phyloP scores from a whole-genome alignment of 2,113 vertebrate genomes.

The Onychorhynchus coronatus region DNA sequence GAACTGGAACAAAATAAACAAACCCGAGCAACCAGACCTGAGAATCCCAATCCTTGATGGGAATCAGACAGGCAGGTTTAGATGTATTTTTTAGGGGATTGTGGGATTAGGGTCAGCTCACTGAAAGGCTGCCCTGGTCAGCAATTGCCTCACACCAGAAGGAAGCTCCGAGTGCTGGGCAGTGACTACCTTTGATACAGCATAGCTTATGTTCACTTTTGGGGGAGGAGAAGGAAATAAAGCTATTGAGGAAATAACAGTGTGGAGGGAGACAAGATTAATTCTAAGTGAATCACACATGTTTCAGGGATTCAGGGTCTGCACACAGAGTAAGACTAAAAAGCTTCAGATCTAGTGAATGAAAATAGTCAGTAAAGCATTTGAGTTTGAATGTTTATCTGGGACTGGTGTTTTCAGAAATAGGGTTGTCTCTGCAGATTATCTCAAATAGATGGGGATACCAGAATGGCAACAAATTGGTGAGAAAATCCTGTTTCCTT shows the following conservation, averaged over 20 bases:
- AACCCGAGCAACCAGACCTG: background rate
- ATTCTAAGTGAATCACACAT: background rate
- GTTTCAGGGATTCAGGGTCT: background rate
- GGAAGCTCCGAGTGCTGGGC: background rate
- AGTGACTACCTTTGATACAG: background rate
- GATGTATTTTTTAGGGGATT: background rate
- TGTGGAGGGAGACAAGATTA: background rate
- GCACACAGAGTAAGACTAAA: background rate
- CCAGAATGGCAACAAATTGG: background rate
- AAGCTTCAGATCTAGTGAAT: background rate
- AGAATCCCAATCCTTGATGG: slow-evolving; percentile 30
- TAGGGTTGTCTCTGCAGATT: background rate
- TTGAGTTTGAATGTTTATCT: background rate
- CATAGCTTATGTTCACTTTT: background rate
- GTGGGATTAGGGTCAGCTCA: background rate
- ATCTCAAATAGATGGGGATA: background rate
- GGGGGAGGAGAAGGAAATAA: background rate
- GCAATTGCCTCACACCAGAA: background rate
- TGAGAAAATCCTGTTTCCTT: background rate
- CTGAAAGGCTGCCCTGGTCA: slow-evolving; percentile 2
- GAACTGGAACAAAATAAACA: slow-evolving; percentile 52
- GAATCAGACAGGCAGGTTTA: background rate
- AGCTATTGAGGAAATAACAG: background rate
- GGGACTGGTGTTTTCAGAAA: background rate
- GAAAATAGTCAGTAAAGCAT: background rate